Percentiles rank a stretch among this genome's conserved stretches.
Evolutionary conservation across 2,113 vertebrate species (phyloP).

Genomic region (Agapornis roseicollis): DNA sequence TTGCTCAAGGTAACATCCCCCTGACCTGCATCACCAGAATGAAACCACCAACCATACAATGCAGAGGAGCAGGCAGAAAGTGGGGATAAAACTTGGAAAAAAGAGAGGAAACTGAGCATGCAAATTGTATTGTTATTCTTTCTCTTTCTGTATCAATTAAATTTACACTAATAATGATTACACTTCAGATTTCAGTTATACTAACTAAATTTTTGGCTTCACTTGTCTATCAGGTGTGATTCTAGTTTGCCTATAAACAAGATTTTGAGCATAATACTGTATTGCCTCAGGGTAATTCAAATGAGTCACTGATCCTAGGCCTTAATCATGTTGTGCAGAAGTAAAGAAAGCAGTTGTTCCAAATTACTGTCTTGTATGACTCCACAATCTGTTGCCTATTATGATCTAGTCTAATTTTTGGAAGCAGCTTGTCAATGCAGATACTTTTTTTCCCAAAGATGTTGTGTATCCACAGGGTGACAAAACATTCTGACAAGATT

Average conservation of each 20-base stretch:
- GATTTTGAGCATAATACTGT: neutral
- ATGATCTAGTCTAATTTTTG: neutral
- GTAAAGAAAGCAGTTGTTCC: neutral
- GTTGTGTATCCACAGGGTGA: neutral
- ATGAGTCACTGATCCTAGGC: neutral
- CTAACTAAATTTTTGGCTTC: neutral
- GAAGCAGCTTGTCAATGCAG: neutral
- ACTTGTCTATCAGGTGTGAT: neutral
- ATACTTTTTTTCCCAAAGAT: neutral
- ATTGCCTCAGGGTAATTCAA: constrained; percentile 9
- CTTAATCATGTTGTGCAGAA: constrained; percentile 7
- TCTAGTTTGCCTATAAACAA: neutral
- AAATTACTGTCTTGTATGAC: neutral
- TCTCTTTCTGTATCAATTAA: neutral
- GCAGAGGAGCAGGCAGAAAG: neutral
- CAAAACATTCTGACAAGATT: neutral
- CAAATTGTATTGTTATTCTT: neutral
- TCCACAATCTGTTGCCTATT: constrained; percentile 28
- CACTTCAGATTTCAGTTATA: neutral
- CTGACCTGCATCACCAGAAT: neutral
- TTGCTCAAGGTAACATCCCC: neutral
- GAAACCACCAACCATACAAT: neutral
- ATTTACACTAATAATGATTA: neutral
- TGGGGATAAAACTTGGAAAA: neutral
- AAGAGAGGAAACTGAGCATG: neutral